Percentiles rank a stretch among this genome's conserved stretches.
Evolutionary conservation across 2,113 vertebrate genomes (phyloP).

Genomic region (Epinephelus cyanopodus): DNA sequence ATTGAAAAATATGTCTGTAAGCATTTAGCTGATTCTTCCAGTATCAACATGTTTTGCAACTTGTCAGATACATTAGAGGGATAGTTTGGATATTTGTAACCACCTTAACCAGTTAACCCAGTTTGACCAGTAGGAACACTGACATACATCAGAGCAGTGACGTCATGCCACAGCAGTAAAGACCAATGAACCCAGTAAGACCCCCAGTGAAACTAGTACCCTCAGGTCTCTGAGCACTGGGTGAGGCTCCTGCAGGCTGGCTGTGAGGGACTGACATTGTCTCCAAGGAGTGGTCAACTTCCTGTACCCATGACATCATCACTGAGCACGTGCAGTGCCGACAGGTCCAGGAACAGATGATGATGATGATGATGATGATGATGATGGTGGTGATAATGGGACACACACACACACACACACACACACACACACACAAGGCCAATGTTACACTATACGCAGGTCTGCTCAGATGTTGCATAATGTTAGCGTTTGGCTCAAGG

Average conservation of each 20-base stretch:
- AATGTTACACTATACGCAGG: neutral
- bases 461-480: constrained; percentile 55
- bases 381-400: constrained; percentile 10
- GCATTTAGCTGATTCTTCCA: too few relatives aligned
- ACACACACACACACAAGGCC: neutral
- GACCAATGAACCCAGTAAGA: neutral
- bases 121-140: neutral
- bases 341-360: constrained; percentile 48
- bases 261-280: neutral
- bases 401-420: constrained; percentile 27
- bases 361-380: constrained; percentile 5
- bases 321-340: constrained; percentile 34
- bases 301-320: constrained; percentile 65
- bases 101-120: too few relatives aligned
- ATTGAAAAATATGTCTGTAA: too few relatives aligned
- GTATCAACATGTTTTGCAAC: too few relatives aligned
- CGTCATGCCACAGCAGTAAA: too few relatives aligned
- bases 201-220: constrained; percentile 12
- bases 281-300: constrained; percentile 55
- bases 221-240: constrained; percentile 20
- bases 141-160: too few relatives aligned
- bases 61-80: too few relatives aligned
- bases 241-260: neutral
- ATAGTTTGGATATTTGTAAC: too few relatives aligned
- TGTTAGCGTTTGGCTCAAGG: constrained; percentile 39